These are phyloP conservation scores for Drosophila leontia DNA, from an alignment of 1,140 invertebrate genomes.

Conservation along the genomic window DNA sequence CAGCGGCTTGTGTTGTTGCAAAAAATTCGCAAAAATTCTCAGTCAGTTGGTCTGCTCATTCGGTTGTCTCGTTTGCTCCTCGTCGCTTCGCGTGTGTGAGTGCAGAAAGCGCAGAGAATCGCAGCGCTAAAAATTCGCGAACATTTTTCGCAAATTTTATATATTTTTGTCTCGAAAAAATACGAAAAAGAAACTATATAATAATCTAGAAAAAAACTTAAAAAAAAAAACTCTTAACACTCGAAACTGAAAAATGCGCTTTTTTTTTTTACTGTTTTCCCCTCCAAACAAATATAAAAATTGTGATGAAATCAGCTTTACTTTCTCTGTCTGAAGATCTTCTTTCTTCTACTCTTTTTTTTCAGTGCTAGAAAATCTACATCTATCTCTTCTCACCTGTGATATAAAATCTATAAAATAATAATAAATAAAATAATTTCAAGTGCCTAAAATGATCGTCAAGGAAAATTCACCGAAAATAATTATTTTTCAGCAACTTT, in stretches of 20 bases:
- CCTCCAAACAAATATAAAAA: neutral
- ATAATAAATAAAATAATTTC: neutral
- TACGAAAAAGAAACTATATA: neutral
- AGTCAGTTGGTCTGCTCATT: constrained; percentile 74
- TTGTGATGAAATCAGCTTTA: constrained; percentile 8
- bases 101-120: constrained; percentile 43
- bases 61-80: constrained; percentile 82
- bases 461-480: no score
- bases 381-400: neutral
- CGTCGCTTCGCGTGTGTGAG: constrained; percentile 80
- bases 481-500: no score
- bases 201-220: neutral
- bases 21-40: constrained; percentile 31
- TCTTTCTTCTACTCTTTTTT: neutral
- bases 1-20: constrained; percentile 46
- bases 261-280: constrained; percentile 9
- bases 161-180: neutral
- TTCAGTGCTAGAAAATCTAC: constrained; percentile 1
- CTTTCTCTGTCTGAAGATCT: constrained; percentile 3
- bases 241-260: neutral
- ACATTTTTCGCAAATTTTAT: neutral
- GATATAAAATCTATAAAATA: neutral
- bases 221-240: neutral
- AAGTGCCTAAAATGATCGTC: no score
- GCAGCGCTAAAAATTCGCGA: constrained; percentile 7